Evolutionary conservation across 2,888 invertebrate genomes (phyloP).

Genomic region (Pandemis cinnamomeana): DNA sequence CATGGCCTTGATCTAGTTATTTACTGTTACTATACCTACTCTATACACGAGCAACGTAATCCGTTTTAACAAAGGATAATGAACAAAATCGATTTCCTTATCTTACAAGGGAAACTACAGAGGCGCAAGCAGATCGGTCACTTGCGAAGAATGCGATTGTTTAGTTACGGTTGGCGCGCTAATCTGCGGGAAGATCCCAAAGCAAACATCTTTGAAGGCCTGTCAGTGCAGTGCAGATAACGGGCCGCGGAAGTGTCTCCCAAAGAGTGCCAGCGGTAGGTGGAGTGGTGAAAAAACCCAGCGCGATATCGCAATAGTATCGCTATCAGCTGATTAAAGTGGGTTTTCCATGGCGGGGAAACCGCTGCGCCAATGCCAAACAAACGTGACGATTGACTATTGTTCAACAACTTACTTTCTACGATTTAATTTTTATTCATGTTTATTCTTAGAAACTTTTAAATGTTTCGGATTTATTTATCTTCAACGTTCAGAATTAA

Average conservation of each 20-base stretch:
- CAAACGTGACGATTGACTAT: slow-evolving; percentile 23
- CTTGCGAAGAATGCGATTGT: slow-evolving; percentile 1
- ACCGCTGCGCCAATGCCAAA: slow-evolving; percentile 35
- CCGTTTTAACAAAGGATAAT: background rate
- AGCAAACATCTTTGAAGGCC: background rate
- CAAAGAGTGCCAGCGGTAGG: background rate
- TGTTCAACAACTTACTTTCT: slow-evolving; percentile 10
- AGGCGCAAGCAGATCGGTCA: background rate
- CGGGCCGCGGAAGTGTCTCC: slow-evolving; percentile 4
- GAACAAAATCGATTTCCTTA: slow-evolving; percentile 8
- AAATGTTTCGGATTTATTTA: background rate
- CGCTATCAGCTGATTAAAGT: slow-evolving; percentile 62
- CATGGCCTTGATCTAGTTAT: slow-evolving; percentile 20
- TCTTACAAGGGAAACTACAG: slow-evolving; percentile 1
- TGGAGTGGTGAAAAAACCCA: slow-evolving; percentile 54
- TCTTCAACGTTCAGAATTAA: background rate
- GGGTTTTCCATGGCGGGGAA: slow-evolving; percentile 47
- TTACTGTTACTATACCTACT: background rate
- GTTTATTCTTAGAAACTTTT: background rate
- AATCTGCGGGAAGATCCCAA: background rate
- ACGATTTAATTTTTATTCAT: background rate
- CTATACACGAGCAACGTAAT: background rate
- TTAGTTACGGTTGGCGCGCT: background rate
- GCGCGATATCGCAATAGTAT: slow-evolving; percentile 53
- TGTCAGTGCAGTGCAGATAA: background rate